Base-by-base conservation (phyloP, 2,113 vertebrate species). In the Synchiropus splendidus region DNA sequence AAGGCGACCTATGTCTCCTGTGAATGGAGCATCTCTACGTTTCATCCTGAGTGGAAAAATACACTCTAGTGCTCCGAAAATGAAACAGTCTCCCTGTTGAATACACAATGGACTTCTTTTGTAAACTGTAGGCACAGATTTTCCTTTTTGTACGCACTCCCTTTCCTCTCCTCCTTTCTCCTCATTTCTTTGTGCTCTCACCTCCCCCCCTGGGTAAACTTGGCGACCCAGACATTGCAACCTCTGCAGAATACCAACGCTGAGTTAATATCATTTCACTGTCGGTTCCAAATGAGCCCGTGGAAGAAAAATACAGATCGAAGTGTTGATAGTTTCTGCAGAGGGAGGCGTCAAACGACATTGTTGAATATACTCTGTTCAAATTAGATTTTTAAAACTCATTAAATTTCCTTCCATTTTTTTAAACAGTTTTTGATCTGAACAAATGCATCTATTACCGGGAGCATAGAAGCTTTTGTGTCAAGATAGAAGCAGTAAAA, bases 241-340 rank as follows among this genome's bases (percentile, higher is more conserved):
- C 63, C 66, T 61, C 61, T 32, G 54, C 62, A 56, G 68, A 72
- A 72, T 66, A 64, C 49, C 54, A 65, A 43, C 54, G 6, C 27
- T 6, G 36, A 30, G 33, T 48, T 42, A 52, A 47, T 51, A 51
- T 31, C 45, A 48, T 49, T 48, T 57, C 58, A 2, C 51, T 48
- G 35, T 8, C 15, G 41, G 18, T 51, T 58, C 66, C 61, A 36
- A 36, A 58, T 63, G 63, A 48, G 36, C 16, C 6, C 35, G 14
- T 6, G 21, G 21, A 27, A 27, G 21, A 27, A 8, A 27, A 55
- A 45, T 47, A 42, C 33, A 36, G 59, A 74, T 60, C 14, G n/a
- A 42, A 43, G 37, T n/a, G 16, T 3, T 42, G 75, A 67, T 65
- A 62, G 44, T 9, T 32, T 13, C 10, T 31, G 31, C 14, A 12